A percentile compares a stretch with the other conserved stretches of the same genome.
Conservation (phyloP, 2,113 vertebrate genomes). For the Hystrix cristata region DNA sequence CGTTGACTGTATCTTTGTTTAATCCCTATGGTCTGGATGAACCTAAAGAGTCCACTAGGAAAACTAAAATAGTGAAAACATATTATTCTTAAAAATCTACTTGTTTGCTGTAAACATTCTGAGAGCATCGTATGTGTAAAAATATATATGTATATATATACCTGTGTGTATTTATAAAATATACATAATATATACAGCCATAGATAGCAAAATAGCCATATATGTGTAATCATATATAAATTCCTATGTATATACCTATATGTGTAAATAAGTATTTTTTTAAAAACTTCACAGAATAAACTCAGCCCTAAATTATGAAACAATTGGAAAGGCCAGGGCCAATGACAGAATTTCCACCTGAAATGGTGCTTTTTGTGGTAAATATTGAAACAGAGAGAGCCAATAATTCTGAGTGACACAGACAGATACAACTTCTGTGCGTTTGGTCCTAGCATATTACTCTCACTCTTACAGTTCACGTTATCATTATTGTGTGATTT, state of each 20-base stretch:
- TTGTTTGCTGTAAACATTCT: not conserved
- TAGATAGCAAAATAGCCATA: not conserved
- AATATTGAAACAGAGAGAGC: not conserved
- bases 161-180: not conserved
- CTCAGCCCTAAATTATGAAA: not conserved
- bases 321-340: not conserved
- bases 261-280: not conserved
- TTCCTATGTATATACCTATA: not conserved
- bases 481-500: not conserved
- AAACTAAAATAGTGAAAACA: not conserved
- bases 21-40: not conserved
- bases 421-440: not conserved
- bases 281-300: not conserved
- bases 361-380: not conserved
- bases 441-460: not conserved
- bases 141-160: no score
- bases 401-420: not conserved
- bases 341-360: not conserved
- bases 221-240: not conserved
- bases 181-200: not conserved
- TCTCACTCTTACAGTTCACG: not conserved
- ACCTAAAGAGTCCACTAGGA: not conserved
- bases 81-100: not conserved
- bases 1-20: not conserved
- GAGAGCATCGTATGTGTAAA: not conserved